Conservation (phyloP, 1,140 invertebrate species). For the Pectinophora gossypiella region DNA sequence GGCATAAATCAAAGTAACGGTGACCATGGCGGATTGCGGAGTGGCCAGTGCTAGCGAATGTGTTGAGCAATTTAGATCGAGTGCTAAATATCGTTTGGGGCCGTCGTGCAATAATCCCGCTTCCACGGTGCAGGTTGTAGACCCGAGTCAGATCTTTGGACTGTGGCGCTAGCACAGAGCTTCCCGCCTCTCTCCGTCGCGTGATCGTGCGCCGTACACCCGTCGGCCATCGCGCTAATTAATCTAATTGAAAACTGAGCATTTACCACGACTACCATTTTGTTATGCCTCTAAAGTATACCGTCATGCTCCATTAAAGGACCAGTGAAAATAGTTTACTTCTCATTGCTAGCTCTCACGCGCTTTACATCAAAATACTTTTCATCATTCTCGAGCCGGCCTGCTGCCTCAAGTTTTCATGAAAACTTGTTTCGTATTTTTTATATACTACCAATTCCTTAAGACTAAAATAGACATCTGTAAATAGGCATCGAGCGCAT, state of each 20-base stretch:
- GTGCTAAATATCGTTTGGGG: constrained; percentile 53
- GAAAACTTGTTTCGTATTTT: no score
- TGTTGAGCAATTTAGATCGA: background rate
- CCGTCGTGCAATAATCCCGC: constrained; percentile 60
- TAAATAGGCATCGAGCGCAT: no score
- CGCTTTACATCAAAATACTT: no score
- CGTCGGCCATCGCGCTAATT: constrained; percentile 48
- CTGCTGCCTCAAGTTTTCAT: no score
- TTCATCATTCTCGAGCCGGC: no score
- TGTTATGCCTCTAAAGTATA: constrained; percentile 14
- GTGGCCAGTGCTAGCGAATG: background rate
- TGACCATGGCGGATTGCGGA: no score
- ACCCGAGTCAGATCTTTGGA: constrained; percentile 26
- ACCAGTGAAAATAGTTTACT: constrained; percentile 3
- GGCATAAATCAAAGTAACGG: no score
- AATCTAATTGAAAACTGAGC: constrained; percentile 55
- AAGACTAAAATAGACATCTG: no score
- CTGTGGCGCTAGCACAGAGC: background rate
- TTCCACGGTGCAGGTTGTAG: constrained; percentile 64
- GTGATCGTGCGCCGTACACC: background rate
- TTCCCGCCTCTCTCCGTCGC: background rate
- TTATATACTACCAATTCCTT: no score
- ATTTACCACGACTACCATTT: constrained; percentile 25
- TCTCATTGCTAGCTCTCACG: background rate
- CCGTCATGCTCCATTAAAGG: constrained; percentile 9